Conservation (phyloP, 2,888 invertebrate genomes). For the Leptopilina syphax region DNA sequence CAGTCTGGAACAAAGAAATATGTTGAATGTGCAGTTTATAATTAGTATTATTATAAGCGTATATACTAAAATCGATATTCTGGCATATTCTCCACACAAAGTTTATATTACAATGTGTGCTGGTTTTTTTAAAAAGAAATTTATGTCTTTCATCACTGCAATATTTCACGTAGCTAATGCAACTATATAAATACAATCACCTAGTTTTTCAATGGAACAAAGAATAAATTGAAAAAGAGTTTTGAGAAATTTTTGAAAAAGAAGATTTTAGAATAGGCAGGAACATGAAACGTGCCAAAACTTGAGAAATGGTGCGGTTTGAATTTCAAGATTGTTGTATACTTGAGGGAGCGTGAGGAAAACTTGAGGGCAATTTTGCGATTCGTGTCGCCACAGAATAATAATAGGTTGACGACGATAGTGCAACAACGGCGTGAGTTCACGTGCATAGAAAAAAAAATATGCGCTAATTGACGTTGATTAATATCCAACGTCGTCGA, state of each 20-base stretch:
- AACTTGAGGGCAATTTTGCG: conserved; percentile 19
- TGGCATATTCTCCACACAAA: too few relatives aligned
- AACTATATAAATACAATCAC: too few relatives aligned
- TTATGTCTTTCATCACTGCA: too few relatives aligned
- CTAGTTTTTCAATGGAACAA: too few relatives aligned
- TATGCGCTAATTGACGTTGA: conserved; percentile 57
- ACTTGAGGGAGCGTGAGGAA: conserved; percentile 20
- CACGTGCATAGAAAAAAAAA: conserved; percentile 26
- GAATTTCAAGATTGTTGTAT: background rate
- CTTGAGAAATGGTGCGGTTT: background rate
- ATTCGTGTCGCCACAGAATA: conserved; percentile 30
- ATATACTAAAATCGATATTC: too few relatives aligned
- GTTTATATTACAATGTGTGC: too few relatives aligned
- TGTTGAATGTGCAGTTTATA: too few relatives aligned
- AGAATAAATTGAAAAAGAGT: too few relatives aligned
- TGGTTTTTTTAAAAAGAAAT: too few relatives aligned
- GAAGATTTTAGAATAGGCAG: background rate
- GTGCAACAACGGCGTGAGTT: conserved; percentile 7
- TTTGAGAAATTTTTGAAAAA: too few relatives aligned
- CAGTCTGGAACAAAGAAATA: background rate
- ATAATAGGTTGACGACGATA: conserved; percentile 28
- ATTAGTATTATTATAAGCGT: too few relatives aligned
- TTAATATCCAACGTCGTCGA: conserved; percentile 53
- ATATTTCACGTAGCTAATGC: too few relatives aligned
- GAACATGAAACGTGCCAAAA: background rate